These are phyloP conservation scores for Salarias fasciatus DNA, from an alignment of 2,797 vertebrate genomes.

Conservation along the genomic window DNA sequence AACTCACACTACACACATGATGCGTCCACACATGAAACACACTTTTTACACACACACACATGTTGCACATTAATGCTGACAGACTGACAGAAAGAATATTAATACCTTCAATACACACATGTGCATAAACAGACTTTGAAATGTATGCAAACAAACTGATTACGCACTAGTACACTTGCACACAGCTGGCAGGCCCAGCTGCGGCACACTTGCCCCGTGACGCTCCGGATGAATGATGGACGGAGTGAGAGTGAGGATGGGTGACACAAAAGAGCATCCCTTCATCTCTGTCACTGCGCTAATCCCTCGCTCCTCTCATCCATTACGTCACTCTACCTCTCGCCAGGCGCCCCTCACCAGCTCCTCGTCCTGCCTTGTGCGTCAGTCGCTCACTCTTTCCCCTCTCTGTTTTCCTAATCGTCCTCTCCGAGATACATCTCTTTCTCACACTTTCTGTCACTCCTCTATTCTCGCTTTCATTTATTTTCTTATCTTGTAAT, in stretches of 20 bases:
- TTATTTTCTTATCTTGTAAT: slow-evolving; percentile 49
- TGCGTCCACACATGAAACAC: slow-evolving; percentile 38
- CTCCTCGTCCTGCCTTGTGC: slow-evolving; percentile 55
- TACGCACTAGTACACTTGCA: slow-evolving; percentile 63
- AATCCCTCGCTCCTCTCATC: slow-evolving; percentile 73
- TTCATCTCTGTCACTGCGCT: slow-evolving; percentile 75
- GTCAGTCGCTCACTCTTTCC: slow-evolving; percentile 68
- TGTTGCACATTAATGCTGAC: slow-evolving; percentile 65
- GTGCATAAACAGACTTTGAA: slow-evolving; percentile 75
- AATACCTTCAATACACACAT: slow-evolving; percentile 64
- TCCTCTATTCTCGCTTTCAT: slow-evolving; percentile 12
- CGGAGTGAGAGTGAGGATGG: slow-evolving; percentile 59
- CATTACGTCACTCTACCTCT: slow-evolving; percentile 69
- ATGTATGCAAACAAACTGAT: slow-evolving; percentile 74
- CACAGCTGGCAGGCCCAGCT: slow-evolving; percentile 63
- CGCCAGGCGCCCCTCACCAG: slow-evolving; percentile 45
- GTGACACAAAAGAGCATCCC: slow-evolving; percentile 73
- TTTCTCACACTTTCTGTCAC: slow-evolving; percentile 28
- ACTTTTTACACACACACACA: slow-evolving; percentile 54
- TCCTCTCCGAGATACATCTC: slow-evolving; percentile 47
- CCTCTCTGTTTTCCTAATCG: slow-evolving; percentile 55
- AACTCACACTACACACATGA: slow-evolving; percentile 36
- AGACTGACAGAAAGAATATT: slow-evolving; percentile 68
- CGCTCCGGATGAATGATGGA: slow-evolving; percentile 62
- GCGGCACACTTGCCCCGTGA: slow-evolving; percentile 42